Evolutionary conservation across 2,113 vertebrate species (phyloP), one percentile per base, ranked within the genome.

Genomic region (Sorex araneus): DNA sequence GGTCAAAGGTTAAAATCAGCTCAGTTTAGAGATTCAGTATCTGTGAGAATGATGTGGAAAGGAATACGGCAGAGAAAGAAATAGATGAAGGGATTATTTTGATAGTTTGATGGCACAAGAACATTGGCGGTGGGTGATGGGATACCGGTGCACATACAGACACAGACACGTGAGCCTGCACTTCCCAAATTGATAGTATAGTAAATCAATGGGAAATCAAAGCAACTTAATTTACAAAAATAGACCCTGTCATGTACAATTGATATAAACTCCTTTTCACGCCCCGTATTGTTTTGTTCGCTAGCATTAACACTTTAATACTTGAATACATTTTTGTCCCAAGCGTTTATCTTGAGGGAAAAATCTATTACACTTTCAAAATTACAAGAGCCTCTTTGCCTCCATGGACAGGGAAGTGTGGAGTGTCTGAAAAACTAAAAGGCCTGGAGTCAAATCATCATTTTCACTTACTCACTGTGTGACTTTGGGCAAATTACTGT

Each of bases 291-390:
- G 34, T 9, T 73, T 84, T 84, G 27, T 90, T 77, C 18, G 10
- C 54, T 82, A 85, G 4, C 79, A 84, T 70, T 76, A 36, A 83
- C 67, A 93, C 23, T 76, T 76, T 57, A 50, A 84, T 71, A 88
- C 25, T 40, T 76, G 36, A 30, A 78, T 87, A 82, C 12, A 75
- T 73, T 88, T 34, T 54, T 40, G 32, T 25, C 15, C 21, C 32
- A 43, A 67, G 19, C 92, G 71, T 74, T 94, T 90, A 75, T 76
- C 34, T 88, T 79, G 75, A 16, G 30, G 28, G 6, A 12, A 50
- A 66, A 83, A 74, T 74, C 9, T 54, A 78, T 57, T 19, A 21
- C 43, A 34, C 13, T 92, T 89, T 90, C 83, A 81, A 81, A 74
- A 80, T 54, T 84, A 88, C 84, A 63, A 40, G 8, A 93, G 8